Base-by-base conservation (phyloP, 2,113 vertebrate genomes). In the Genyomyrus donnyi region DNA sequence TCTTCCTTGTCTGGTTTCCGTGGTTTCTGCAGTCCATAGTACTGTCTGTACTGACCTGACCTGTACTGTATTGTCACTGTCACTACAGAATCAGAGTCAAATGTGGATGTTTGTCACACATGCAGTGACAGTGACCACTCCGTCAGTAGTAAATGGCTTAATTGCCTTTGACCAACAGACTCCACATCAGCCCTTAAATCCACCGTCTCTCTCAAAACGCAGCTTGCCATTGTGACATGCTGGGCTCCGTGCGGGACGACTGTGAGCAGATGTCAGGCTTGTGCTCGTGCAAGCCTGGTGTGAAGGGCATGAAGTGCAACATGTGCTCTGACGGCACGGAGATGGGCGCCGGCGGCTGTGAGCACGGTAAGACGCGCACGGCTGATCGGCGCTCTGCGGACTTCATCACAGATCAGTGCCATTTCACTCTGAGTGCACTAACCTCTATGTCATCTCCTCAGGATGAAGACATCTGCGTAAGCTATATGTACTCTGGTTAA, bases 251-350 rank as follows among this genome's bases (percentile, higher is more conserved):
- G 86, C 96, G 98, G 0, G 98, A 99, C 0, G 98, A 99, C 96
- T 99, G 98, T 0, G 98, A 99, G 93, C 98, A 99, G 96, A 99
- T 99, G 98, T 96, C 98, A 0, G 98, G 98, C 0, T 95, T 99
- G 91, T 99, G 98, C 93, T 98, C 98, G 74, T 99, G 98, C 90
- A 98, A 98, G 94, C 95, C 96, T 0, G 97, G 97, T 2, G 96
- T 98, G 91, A 98, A 97, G 1, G 98, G 98, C 88, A 97, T 98
- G 96, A 99, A 99, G 90, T 99, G 98, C 91, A 97, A 95, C 88
- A 95, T 98, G 94, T 99, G 98, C 93, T 97, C 98, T 42, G 95
- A 97, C 0, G 98, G 98, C 91, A 96, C 94, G 91, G 95, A 94
- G 35, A 95, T 98, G 96, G 97, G 97, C 91, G 94, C 94, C 53